Conservation (phyloP, 2,113 vertebrate species). For the Laterallus jamaicensis region DNA sequence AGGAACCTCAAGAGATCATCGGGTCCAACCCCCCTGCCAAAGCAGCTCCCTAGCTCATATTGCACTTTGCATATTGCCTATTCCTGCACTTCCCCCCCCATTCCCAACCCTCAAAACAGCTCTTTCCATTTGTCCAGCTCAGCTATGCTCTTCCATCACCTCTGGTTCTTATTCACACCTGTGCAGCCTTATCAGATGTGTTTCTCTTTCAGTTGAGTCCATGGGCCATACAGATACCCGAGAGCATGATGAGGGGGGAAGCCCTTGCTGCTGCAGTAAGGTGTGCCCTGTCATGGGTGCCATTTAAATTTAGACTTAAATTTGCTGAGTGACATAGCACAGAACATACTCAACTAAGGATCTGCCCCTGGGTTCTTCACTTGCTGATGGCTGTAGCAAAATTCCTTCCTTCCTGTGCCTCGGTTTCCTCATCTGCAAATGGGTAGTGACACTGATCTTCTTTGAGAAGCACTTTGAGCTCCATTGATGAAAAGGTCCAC, state of each 20-base stretch:
- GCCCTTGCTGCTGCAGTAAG: background rate
- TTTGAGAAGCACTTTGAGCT: background rate
- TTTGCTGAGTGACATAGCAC: background rate
- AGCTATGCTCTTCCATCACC: background rate
- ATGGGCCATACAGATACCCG: background rate
- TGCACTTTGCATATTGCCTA: too few species aligned
- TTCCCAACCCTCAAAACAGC: background rate
- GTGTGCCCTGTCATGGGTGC: background rate
- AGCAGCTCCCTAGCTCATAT: too few species aligned
- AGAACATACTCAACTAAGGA: background rate
- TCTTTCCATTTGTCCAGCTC: background rate
- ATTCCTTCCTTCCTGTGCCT: background rate
- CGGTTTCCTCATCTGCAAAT: background rate
- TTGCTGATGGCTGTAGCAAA: background rate
- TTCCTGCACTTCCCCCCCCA: background rate
- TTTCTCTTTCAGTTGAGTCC: background rate
- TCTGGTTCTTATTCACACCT: background rate
- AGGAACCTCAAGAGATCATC: too few species aligned
- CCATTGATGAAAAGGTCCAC: background rate
- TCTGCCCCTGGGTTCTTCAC: background rate
- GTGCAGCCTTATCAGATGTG: background rate
- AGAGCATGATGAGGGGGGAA: background rate
- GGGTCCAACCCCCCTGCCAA: too few species aligned
- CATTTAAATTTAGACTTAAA: background rate
- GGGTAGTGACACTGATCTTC: background rate